phyloP scores from a whole-genome alignment of 2,797 vertebrate genomes.

The Glyptemys insculpta region DNA sequence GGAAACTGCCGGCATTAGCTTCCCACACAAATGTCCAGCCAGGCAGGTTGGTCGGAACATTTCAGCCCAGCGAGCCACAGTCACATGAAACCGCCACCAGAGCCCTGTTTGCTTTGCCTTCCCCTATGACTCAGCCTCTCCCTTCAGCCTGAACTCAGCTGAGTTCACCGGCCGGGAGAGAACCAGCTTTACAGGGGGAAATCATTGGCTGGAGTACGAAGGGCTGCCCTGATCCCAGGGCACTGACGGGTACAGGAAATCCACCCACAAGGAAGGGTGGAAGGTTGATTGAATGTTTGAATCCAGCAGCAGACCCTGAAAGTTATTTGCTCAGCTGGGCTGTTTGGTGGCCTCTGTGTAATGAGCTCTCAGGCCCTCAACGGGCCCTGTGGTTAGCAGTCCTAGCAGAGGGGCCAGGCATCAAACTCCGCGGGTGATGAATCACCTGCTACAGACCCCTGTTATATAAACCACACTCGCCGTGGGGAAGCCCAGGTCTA shows the following conservation, averaged over 20 bases:
- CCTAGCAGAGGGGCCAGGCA: background rate
- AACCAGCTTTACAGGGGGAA: background rate
- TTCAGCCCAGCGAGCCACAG: background rate
- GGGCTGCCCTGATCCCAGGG: too few relatives aligned
- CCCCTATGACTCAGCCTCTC: background rate
- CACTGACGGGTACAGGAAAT: too few relatives aligned
- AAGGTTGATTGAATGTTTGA: background rate
- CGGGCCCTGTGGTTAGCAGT: background rate
- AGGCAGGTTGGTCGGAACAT: background rate
- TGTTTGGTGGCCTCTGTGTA: too few relatives aligned
- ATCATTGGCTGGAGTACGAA: background rate
- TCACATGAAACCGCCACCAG: too few relatives aligned
- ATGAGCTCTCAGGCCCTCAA: too few relatives aligned
- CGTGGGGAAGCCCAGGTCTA: background rate
- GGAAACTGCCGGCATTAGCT: background rate
- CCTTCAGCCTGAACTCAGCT: background rate
- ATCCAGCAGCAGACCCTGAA: background rate
- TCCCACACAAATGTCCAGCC: background rate
- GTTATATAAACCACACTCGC: background rate
- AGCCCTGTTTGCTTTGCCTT: background rate
- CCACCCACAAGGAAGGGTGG: too few relatives aligned
- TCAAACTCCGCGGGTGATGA: rapidly evolving
- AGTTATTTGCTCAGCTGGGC: background rate
- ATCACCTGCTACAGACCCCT: background rate
- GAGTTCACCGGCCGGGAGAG: background rate